Base-by-base conservation (phyloP, 2,113 vertebrate genomes). In the Ornithorhynchus anatinus region DNA sequence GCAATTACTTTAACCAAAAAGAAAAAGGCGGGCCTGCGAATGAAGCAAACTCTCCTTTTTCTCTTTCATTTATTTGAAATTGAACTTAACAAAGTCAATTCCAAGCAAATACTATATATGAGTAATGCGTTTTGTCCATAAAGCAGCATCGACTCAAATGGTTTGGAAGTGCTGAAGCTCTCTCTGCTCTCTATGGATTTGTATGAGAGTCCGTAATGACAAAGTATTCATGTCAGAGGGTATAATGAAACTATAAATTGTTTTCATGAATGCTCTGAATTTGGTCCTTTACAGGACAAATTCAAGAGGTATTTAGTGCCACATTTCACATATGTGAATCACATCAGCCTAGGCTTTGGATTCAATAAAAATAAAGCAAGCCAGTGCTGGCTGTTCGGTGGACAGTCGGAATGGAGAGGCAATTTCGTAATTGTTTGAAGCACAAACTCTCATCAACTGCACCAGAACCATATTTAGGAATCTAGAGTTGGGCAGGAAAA, bases 201-300 rank as follows among this genome's bases (percentile, higher is more conserved):
- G 81, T 92, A 69, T 59, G 70, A 42, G 72, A 78, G 39, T 78
- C 86, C 52, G 4, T 80, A 80, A 80, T 90, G 90, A 92, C 86
- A 86, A 88, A 92, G 78, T 91, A 52, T 88, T 84, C 81, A 36
- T 92, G 89, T 91, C 90, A 87, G 61, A 43, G 83, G 76, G 62
- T 54, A 83, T 92, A 91, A 91, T 93, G 90, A 90, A 91, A 90
- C 91, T 86, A 87, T 92, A 92, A 91, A 92, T 93, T 93, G 89
- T 87, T 92, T 92, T 90, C 90, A 85, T 85, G 89, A 86, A 82
- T 86, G 86, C 88, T 78, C 67, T 76, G 83, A 79, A 86, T 86
- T 89, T 87, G 78, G 77, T 84, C 64, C 87, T 82, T 85, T 81
- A 85, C 44, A 59, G 81, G 84, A 81, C 80, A 82, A 82, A 80